Base-by-base conservation (phyloP, 2,797 vertebrate species). In the Chelidonichthys spinosus region DNA sequence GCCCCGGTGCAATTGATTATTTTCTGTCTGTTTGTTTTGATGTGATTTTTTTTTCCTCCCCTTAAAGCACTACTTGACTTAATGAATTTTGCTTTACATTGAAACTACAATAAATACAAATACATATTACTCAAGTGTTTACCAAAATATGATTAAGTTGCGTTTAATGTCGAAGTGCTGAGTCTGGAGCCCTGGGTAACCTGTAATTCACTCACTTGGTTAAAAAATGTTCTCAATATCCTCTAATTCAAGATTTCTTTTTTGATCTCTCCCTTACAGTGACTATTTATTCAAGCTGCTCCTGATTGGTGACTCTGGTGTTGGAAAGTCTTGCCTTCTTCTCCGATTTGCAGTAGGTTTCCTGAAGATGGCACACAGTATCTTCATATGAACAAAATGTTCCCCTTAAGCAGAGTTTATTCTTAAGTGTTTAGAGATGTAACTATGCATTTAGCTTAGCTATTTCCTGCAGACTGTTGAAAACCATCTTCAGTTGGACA, bases 251-350 rank as follows among this genome's bases (percentile, higher is more conserved):
- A 11, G 10, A n/a, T 36, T 66, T 13, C 56, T 54, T 44, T 44
- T n/a, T 71, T 46, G 17, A 4, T 17, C 1, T 25, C 44, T 75
- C 17, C 40, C 35, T 50, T 44, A 14, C 78, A 85, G 98, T 95
- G 98, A 99, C 93, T 99, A 98, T 96, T 97, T 99, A 97, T 99
- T 99, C 95, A 99, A 99, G 93, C 95, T 99, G 87, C 97, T 99
- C 92, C 96, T 99, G 93, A 99, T 99, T 85, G 97, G 97, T 74
- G 98, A 99, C 91, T 99, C 98, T 55, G 97, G 98, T 80, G 98
- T 99, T 76, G 97, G 97, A 85, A 99, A 99, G 93, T 99, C 98
- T 86, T 99, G 98, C 92, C 97, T 99, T 88, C 97, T 99, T 18
- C 97, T 99, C 79, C 96, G 97, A 85, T 99, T 99, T 92, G 98